Base-by-base conservation (phyloP, 2,113 vertebrate species). In the Gallinago paraguaiae region DNA sequence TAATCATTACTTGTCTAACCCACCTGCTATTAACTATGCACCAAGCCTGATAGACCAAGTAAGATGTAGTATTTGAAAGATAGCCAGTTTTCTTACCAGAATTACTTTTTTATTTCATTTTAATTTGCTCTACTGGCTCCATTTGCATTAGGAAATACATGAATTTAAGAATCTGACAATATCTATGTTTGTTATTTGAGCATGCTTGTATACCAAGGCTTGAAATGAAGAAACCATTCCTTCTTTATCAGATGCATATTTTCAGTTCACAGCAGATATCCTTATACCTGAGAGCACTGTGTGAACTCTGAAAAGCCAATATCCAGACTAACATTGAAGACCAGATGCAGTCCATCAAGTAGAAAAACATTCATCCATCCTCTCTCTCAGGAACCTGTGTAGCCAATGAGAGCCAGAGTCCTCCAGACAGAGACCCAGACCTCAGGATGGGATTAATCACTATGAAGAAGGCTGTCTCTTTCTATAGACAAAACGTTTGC, bases 31-130 rank as follows among this genome's bases (percentile, higher is more conserved):
- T 79, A 22, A 22, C 9, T 9, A 7, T 6, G 4, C 43, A 31
- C 74, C n/a, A 86, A 81, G 33, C 16, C 41, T 13, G 45, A 37
- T 0, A 85, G 30, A 51, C 37, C 43, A 85, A 88, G 33, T 10
- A 54, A 65, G 90, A 82, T 33, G 4, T n/a, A 37, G 74, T 57
- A 23, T 74, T 88, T 63, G 64, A 71, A 74, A 92, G 23, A 28
- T 2, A 74, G 22, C 2, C 15, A 39, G n/a, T 69, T 13, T 81
- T 17, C n/a, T 59, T 69, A 33, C 10, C 16, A n/a, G 63, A 80
- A 78, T 31, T 11, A 24, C 5, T 46, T 37, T 37, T 10, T 0
- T 4, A 6, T 37, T 10, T 0, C 5, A 1, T 41, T 50, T 39
- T 22, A 76, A 46, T 0, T 53, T 82, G 28, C 13, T 69, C 45